Evolutionary conservation across 2,113 vertebrate genomes (phyloP).

Genomic region (Notarius quadriscutis): DNA sequence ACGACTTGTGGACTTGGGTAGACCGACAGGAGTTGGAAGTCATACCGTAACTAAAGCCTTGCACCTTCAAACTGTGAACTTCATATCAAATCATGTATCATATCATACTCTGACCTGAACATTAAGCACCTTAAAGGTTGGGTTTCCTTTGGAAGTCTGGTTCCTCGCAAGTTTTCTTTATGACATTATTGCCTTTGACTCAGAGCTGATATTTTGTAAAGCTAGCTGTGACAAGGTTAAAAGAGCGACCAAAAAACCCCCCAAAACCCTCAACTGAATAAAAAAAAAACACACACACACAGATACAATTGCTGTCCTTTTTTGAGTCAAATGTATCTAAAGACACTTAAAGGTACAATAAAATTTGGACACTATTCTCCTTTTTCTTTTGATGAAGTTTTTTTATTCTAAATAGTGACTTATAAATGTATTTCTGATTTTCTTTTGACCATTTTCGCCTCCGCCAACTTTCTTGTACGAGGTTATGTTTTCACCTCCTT

Average conservation of each 20-base stretch:
- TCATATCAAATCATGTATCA: not conserved
- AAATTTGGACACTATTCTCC: not conserved
- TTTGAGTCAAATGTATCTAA: not conserved
- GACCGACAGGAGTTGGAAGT: not conserved
- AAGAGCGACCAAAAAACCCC: not conserved
- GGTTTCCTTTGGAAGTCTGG: not conserved
- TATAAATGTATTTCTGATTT: too few species aligned
- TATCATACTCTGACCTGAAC: not conserved
- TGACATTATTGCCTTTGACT: not conserved
- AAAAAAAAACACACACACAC: too few species aligned
- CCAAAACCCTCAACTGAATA: too few species aligned
- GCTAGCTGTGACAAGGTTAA: not conserved
- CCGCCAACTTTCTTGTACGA: too few species aligned
- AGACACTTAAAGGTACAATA: too few species aligned
- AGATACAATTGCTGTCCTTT: not conserved
- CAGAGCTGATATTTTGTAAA: not conserved
- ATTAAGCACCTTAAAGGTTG: not conserved
- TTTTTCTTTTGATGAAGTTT: too few species aligned
- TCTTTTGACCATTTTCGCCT: too few species aligned
- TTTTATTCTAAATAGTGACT: too few species aligned
- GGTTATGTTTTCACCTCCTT: too few species aligned
- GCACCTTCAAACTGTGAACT: slow-evolving; percentile 7
- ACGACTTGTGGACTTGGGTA: not conserved
- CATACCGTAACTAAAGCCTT: not conserved
- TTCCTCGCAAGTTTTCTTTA: not conserved